Evolutionary conservation across 2,113 vertebrate genomes (phyloP), one percentile per base, ranked within the genome.

Genomic region (Junco hyemalis): DNA sequence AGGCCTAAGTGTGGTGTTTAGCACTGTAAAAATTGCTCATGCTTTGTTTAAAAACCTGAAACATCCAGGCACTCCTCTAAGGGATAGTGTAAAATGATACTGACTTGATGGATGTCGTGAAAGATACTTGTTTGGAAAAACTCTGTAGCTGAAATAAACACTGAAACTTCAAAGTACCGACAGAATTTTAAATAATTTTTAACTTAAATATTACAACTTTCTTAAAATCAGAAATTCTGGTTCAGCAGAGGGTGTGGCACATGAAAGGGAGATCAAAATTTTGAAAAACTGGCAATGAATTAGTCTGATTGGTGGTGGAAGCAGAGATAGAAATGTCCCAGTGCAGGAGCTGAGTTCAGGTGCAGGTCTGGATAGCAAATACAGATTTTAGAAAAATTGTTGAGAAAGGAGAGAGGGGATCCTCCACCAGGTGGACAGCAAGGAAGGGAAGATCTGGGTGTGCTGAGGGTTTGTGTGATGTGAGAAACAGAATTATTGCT

Each of bases 401-500:
- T 81, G 40, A 45, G 40, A 50, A 69, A 48, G 35, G 45, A 40
- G 31, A 44, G 28, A 8, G 33, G 24, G 22, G 33, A 21, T 84
- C 13, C 15, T 71, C 3, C 28, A 8, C 5, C 44, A 65, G 63
- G 11, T 19, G 45, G 10, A 25, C 38, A 17, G 61, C 6, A 14
- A 54, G 28, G 48, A 44, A 11, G 15, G 47, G 18, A 64, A 36
- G 65, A 6, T 66, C 3, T 0, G 10, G 5, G 25, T 21, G 1
- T 35, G 48, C 36, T 79, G 22, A 35, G 60, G 45, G 35, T 60
- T 48, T 86, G 36, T 76, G 56, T 50, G 40, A 4, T 18, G 45
- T 21, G 12, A 69, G 33, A 81, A 21, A 21, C 22, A 24, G 59
- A 36, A 29, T 53, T 85, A 12, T 44, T 44, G 63, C 70, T 57